These are phyloP conservation scores for Erebia aethiops DNA, from an alignment of 2,888 invertebrate species.

Conservation along the genomic window DNA sequence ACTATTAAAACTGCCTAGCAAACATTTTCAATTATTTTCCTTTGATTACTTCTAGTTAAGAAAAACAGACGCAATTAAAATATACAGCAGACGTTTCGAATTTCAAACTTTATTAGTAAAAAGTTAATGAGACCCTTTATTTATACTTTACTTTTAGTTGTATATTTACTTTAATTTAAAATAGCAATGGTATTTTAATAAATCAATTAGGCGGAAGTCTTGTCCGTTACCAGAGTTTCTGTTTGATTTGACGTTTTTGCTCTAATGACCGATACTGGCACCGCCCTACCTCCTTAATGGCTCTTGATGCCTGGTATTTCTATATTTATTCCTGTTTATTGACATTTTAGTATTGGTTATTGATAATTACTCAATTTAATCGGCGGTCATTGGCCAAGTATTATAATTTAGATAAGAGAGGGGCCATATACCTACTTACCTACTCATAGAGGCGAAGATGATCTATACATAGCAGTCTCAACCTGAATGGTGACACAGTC, in stretches of 20 bases:
- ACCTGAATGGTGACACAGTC: too few relatives aligned
- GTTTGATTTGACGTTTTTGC: conserved; percentile 74
- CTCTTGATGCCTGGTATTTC: conserved; percentile 50
- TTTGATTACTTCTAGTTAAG: neutral
- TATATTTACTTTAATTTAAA: conserved; percentile 30
- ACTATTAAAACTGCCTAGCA: neutral
- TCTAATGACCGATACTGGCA: conserved; percentile 68
- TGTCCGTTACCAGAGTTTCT: conserved; percentile 62
- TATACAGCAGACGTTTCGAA: conserved; percentile 14
- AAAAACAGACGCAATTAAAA: conserved; percentile 25
- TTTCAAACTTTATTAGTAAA: conserved; percentile 26
- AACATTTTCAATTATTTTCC: neutral
- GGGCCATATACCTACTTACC: too few relatives aligned
- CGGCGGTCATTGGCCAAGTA: neutral
- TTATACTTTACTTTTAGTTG: conserved; percentile 33
- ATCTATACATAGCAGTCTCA: too few relatives aligned
- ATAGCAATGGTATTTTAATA: conserved; percentile 24
- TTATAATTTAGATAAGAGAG: conserved; percentile 8
- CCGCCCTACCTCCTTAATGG: conserved; percentile 55
- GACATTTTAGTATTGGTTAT: conserved; percentile 60
- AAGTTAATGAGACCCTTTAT: conserved; percentile 35
- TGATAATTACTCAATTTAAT: conserved; percentile 48
- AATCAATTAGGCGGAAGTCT: conserved; percentile 54
- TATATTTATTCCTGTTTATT: conserved; percentile 52
- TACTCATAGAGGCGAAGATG: too few relatives aligned